Base-by-base conservation (phyloP, 2,797 vertebrate genomes). In the Tokudaia muenninki region DNA sequence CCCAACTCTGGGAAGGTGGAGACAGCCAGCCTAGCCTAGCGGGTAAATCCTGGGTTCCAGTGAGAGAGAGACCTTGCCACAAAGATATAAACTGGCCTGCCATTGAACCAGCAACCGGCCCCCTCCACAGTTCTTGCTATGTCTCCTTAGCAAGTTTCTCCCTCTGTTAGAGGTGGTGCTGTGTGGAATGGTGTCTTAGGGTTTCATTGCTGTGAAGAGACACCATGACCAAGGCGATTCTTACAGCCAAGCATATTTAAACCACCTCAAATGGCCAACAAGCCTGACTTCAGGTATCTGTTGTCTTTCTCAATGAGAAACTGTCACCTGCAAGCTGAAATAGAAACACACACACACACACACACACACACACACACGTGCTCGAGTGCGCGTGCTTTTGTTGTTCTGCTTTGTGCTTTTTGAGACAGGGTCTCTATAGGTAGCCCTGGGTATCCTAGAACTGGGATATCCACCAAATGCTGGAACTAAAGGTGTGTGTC, bases 401-500 rank as follows among this genome's bases (percentile, higher is more conserved):
- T 47, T 83, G 37, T 31, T 83, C 26, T 63, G 37, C 2, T 19
- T 63, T 63, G 44, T 83, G 5, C 12, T 65, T 67, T 84, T 50
- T 50, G 59, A 84, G 81, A 11, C n/a, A 17, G 16, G 37, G 26
- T 83, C 59, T 83, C 37, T 81, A 65, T 31, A 65, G 37, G 57
- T 63, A 83, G 8, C 14, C 37, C 44, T n/a, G 29, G 0, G 10
- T 47, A 4, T 65, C 44, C 83, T 67, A 31, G 61, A 34, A 50
- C 14, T 67, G 7, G 0, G 11, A 41, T 41, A 41, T 41, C 59
- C 65, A 41, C 29, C 0, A 0, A 50, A 6, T 4, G 11, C 61
- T 67, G 63, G 63, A 7, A n/a, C 13, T 67, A 67, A 67, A 50
- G 44, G 44, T 12, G 3, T 50, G 44, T 6, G 11, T 3, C 44